Base-by-base conservation (phyloP, 1,140 invertebrate genomes). In the Zaprionus vittiger region DNA sequence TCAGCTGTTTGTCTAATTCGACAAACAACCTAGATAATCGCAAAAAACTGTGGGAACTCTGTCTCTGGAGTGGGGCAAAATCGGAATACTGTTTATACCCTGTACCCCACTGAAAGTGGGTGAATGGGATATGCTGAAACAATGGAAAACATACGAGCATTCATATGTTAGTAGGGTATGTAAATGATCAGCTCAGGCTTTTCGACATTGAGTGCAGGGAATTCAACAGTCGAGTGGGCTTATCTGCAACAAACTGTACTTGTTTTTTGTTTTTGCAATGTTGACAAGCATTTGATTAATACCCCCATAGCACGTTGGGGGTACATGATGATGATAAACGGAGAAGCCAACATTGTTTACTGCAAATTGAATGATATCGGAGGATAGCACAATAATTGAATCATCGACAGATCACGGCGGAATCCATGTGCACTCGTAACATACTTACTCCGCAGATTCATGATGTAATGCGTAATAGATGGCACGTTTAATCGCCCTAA, bases 201-300 rank as follows among this genome's bases (percentile, higher is more conserved):
- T 44, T 17, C 7, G 41, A 17, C n/a, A 44, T 17, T 9, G n/a
- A 47, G 41, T 17, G 41, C 41, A 47, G 41, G 41, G 41, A 47
- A 47, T 47, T 47, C 1, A 17, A n/a, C 6, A 9, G 41, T 47
- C 41, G 41, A 47, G 41, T 47, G 41, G 41, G n/a, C 41, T 47
- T 47, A 47, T 47, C 41, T 47, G 6, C 6, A 17, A 3, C 41
- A 17, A 17, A 17, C 3, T 47, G 41, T 47, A 17, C 41, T 17
- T 47, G 41, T 47, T 47, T 59, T 38, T 59, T 38, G 22, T 66
- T 76, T 75, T 69, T 66, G 77, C 77, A 80, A 55, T 87, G 83
- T 89, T 86, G 84, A 80, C 83, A 86, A 75, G 64, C 80, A 70
- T 78, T 86, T 89, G 83, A 86, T 86, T 86, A 83, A 80, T 77